A percentile compares a stretch with the other conserved stretches of the same genome.
Conservation (phyloP, 1,140 invertebrate genomes). For the Drosophila virilis region DNA sequence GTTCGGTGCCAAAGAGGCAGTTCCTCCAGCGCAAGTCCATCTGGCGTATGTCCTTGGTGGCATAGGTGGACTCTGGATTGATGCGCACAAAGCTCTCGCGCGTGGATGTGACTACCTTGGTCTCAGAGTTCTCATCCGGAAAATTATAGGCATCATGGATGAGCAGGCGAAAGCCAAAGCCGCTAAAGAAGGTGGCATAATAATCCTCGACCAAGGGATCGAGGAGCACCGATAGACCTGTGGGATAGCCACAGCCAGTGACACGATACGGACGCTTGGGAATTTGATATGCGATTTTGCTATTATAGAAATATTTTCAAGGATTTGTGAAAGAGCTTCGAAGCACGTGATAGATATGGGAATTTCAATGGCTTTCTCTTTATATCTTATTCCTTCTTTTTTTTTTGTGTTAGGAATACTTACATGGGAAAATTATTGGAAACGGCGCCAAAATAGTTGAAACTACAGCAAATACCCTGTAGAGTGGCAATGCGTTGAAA, state of each 20-base stretch:
- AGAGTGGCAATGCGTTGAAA: conserved; percentile 86
- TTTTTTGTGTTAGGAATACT: conserved; percentile 3
- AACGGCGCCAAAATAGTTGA: conserved; percentile 86
- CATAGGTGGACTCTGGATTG: conserved; percentile 86
- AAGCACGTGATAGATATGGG: no score
- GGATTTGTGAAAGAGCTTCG: no score
- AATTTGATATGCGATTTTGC: conserved; percentile 78
- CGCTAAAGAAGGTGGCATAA: conserved; percentile 83
- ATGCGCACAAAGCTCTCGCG: conserved; percentile 86
- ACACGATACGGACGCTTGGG: conserved; percentile 85
- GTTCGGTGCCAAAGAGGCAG: conserved; percentile 87
- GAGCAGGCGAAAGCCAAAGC: conserved; percentile 83
- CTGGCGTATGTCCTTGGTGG: conserved; percentile 85
- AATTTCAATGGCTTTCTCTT: no score
- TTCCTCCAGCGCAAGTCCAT: conserved; percentile 85
- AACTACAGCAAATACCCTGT: conserved; percentile 87
- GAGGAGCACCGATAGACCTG: conserved; percentile 86
- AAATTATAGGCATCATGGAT: conserved; percentile 87
- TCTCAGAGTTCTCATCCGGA: conserved; percentile 86
- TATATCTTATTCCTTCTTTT: no score
- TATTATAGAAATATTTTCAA: conserved; percentile 1
- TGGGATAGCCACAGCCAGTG: conserved; percentile 88
- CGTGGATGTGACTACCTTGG: conserved; percentile 85
- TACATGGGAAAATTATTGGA: conserved; percentile 81
- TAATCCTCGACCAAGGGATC: conserved; percentile 85